Percentiles rank a stretch among this genome's conserved stretches.
These are phyloP conservation scores for Rhynchotus rufescens DNA, from an alignment of 2,797 vertebrate species.

Conservation along the genomic window DNA sequence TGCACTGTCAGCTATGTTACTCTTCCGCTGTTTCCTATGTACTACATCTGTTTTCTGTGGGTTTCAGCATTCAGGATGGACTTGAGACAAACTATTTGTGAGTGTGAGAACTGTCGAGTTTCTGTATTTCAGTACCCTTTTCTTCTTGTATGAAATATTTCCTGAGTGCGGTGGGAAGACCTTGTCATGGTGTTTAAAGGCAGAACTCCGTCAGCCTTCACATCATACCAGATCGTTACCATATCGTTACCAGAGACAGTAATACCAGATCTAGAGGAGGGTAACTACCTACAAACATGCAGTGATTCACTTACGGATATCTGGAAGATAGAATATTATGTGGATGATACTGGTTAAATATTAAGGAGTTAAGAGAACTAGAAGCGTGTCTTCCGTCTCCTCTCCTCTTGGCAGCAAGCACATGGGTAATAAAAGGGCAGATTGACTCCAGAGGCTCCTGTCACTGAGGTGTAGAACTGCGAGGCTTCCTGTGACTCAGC, in stretches of 20 bases:
- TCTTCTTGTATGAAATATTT: constrained; percentile 23
- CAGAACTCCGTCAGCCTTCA: constrained; percentile 48
- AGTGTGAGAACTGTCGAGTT: constrained; percentile 17
- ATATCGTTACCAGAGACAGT: neutral
- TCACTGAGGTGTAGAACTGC: neutral
- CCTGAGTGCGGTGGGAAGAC: constrained; percentile 10
- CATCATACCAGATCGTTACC: no score
- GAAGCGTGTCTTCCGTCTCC: neutral
- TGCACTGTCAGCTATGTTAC: neutral
- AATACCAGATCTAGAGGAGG: neutral
- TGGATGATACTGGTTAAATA: constrained; percentile 49
- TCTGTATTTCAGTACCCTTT: neutral
- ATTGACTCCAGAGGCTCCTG: neutral
- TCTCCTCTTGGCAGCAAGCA: neutral
- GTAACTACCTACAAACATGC: neutral
- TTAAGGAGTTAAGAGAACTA: constrained; percentile 32
- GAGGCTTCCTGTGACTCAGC: neutral
- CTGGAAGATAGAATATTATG: constrained; percentile 21
- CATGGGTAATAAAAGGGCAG: neutral
- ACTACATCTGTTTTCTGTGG: neutral
- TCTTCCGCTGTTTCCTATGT: neutral
- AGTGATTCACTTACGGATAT: constrained; percentile 23
- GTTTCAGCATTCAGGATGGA: constrained; percentile 36
- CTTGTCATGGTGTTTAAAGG: constrained; percentile 54
- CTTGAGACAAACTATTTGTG: neutral